Base-by-base conservation (phyloP, 2,113 vertebrate species). In the Anser cygnoides region DNA sequence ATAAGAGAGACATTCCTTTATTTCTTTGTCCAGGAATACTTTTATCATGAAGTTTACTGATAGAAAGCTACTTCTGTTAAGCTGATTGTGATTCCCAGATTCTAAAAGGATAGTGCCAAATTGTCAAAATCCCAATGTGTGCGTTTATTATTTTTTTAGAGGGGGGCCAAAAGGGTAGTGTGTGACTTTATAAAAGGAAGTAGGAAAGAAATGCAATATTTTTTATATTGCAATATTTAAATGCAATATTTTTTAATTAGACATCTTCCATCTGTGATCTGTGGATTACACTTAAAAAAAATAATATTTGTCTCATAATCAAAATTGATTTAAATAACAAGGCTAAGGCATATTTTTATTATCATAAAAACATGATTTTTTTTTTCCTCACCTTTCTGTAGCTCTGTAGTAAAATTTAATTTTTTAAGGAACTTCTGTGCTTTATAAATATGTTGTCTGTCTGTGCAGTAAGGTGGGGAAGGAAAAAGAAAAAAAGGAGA, bases 21-120 rank as follows among this genome's bases (percentile, higher is more conserved):
- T 87, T 85, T 90, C 49, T 95, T 79, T 89, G 73, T 72, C 66
- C 44, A 70, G 23, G 72, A 81, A 14, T 92, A 55, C 59, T 96
- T 92, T 28, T 72, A 20, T 81, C 80, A 57, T 20, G 21, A 93
- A 74, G 57, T 93, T 87, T 65, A 49, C 49, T 77, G 61, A 82
- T 68, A 61, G 12, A 78, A 90, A 92, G 52, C 92, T 89, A 79
- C 65, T 94, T 89, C 86, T 44, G 8, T 90, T 84, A 92, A 93
- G 57, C 20, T 89, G 90, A 46, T 86, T 77, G 76, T 89, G 86
- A 35, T 81, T 90, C 31, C 31, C 61, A 65, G 35, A 9, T 72
- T 50, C 21, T 84, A 41, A 58, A 95, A 86, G 12, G 44, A 52
- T 3, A 2, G 26, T 70, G 58, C n/a, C 43, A 70, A 52, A 68